Conservation (phyloP, 2,113 vertebrate species). For the Heteronetta atricapilla region DNA sequence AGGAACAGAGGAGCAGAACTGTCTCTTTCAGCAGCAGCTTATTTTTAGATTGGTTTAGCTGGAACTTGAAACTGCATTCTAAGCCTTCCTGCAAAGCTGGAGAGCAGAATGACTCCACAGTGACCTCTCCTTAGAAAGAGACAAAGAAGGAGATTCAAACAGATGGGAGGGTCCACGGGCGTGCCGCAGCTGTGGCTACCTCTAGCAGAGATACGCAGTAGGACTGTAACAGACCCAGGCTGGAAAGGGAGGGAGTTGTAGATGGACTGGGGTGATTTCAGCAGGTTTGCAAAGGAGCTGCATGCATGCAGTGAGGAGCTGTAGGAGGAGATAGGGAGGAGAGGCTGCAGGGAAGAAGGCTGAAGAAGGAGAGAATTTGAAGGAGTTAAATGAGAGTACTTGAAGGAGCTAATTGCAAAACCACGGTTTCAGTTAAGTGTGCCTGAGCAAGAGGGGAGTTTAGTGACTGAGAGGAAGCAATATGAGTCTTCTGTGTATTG, state of each 20-base stretch:
- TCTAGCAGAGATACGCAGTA: neutral
- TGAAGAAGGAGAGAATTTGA: neutral
- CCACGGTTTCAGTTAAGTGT: neutral
- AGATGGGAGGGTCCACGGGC: neutral
- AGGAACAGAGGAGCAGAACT: neutral
- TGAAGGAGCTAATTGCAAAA: neutral
- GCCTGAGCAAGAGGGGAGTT: neutral
- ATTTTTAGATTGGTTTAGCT: neutral
- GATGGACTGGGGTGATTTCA: rapidly evolving
- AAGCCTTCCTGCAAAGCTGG: neutral
- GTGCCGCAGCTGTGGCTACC: neutral
- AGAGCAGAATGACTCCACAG: neutral
- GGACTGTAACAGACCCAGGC: neutral
- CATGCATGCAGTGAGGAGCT: rapidly evolving
- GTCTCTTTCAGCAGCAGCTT: neutral
- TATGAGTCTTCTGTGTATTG: neutral
- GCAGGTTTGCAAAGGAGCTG: neutral
- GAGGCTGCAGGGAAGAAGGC: neutral
- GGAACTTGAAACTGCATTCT: neutral
- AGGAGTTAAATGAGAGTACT: neutral
- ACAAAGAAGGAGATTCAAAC: neutral
- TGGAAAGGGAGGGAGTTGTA: neutral
- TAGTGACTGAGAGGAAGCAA: neutral
- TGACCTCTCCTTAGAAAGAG: neutral
- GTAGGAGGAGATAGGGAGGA: neutral